Conservation (phyloP, 2,113 vertebrate species). For the sheep (Ovis aries) region ARS-UI_Ramb_v3.0 NC_056056.1:36324001-36324500, state of each 20-base stretch:
- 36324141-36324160: not conserved
- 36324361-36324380: not conserved
- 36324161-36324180: not conserved
- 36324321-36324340: not conserved
- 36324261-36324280: not conserved
- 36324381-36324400: not conserved
- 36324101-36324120: not conserved
- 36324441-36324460: not conserved
- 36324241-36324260: slow-evolving; percentile 7
- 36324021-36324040: slow-evolving; percentile 36
- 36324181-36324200: not conserved
- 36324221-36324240: not conserved
- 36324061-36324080: not conserved
- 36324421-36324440: not conserved
- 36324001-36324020: slow-evolving; percentile 41
- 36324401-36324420: not conserved
- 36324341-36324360: not conserved
- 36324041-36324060: not conserved
- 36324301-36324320: not conserved
- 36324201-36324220: not conserved
- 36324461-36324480: not conserved
- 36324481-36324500: not conserved
- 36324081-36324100: not conserved
- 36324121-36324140: not conserved
- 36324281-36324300: not conserved